Evolutionary conservation across 92 coral and sea anemone genomes (phyloP).

Genomic region (Actinostola sp.): DNA sequence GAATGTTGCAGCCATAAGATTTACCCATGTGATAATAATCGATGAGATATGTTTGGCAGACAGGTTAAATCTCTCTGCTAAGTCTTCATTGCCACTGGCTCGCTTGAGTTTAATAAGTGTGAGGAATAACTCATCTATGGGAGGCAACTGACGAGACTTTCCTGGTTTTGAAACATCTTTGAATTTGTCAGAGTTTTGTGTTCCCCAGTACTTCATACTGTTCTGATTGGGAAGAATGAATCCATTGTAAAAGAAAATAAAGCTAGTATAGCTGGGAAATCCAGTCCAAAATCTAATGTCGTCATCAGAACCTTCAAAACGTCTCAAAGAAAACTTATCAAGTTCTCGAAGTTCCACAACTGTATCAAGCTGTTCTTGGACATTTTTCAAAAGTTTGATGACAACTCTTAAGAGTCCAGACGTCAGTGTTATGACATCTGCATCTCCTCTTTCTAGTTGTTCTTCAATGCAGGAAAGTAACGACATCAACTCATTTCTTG

Average conservation of each 20-base stretch:
- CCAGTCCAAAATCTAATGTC: conserved; percentile 18
- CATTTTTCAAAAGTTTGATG: conserved; percentile 14
- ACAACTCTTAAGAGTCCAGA: background rate
- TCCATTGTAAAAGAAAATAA: conserved; percentile 11
- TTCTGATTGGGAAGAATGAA: background rate
- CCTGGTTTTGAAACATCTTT: conserved; percentile 29
- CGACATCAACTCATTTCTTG: conserved; percentile 16
- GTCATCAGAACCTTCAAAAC: conserved; percentile 22
- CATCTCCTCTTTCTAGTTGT: conserved; percentile 3
- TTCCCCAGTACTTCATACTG: conserved; percentile 12
- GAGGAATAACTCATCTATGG: conserved; percentile 10
- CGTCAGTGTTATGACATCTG: background rate
- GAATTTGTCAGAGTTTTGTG: background rate
- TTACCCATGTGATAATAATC: conserved; percentile 5
- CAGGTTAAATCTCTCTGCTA: background rate
- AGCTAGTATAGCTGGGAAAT: conserved; percentile 5
- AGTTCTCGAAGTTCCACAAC: conserved; percentile 14
- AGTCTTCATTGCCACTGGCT: background rate
- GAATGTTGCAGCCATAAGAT: background rate
- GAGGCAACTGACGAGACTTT: conserved; percentile 39
- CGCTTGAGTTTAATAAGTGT: background rate
- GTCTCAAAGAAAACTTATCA: background rate
- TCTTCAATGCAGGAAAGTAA: conserved; percentile 9
- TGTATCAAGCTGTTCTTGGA: conserved; percentile 28
- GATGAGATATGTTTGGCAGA: background rate